Evolutionary conservation across 2,113 vertebrate species (phyloP).

Genomic region (Calyptommatus sinebrachiatus): DNA sequence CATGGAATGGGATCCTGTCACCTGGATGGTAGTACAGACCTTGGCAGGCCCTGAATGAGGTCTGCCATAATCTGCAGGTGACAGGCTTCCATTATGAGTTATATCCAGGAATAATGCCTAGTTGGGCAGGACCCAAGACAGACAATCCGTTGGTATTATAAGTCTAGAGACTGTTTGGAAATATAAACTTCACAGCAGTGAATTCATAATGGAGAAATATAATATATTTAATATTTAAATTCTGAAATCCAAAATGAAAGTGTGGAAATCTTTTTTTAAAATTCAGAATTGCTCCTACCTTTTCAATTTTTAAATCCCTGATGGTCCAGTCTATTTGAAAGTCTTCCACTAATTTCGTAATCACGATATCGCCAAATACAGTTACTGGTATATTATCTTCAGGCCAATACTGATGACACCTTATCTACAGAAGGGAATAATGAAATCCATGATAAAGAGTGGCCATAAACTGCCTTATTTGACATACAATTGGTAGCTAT

Average conservation of each 20-base stretch:
- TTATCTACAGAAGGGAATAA: constrained; percentile 76
- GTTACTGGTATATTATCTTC: constrained; percentile 97
- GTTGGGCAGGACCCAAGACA: background rate
- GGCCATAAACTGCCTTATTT: background rate
- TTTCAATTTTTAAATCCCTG: constrained; percentile 93
- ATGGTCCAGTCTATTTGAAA: constrained; percentile 90
- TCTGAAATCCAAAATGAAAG: background rate
- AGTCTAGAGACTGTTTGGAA: background rate
- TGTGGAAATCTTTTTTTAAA: background rate
- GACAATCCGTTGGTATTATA: constrained; percentile 7
- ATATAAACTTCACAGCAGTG: background rate
- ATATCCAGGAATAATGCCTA: no score
- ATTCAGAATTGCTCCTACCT: constrained; percentile 72
- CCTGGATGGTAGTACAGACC: no score
- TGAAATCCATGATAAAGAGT: constrained; percentile 7
- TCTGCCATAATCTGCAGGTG: no score
- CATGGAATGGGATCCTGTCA: no score
- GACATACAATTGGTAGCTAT: constrained; percentile 21
- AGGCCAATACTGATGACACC: constrained; percentile 98
- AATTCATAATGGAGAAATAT: constrained; percentile 17
- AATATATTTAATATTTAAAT: constrained; percentile 4
- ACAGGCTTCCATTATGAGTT: no score
- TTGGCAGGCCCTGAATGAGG: no score
- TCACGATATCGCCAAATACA: constrained; percentile 96
- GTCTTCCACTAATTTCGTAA: constrained; percentile 93